Evolutionary conservation across 2,888 invertebrate species (phyloP).

Genomic region (Mythimna albipuncta): DNA sequence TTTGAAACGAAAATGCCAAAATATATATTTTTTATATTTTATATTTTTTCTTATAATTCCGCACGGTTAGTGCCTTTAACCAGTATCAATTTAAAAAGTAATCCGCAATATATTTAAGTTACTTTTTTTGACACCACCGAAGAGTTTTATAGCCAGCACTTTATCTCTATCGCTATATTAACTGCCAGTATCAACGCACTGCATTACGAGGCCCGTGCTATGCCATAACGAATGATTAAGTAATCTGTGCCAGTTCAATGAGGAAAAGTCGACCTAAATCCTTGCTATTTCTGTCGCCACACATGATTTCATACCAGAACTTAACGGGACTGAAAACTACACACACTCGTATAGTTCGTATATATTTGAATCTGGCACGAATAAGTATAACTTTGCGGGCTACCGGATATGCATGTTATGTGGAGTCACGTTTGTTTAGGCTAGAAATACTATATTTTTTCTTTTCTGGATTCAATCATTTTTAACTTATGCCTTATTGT

Average conservation of each 20-base stretch:
- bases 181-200: constrained; percentile 15
- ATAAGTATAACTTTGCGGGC: constrained; percentile 7
- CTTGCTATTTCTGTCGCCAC: constrained; percentile 41
- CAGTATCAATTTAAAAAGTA: too few relatives aligned
- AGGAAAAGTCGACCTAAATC: constrained; percentile 57
- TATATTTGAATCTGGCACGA: constrained; percentile 20
- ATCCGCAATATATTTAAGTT: too few relatives aligned
- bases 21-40: too few relatives aligned
- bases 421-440: constrained; percentile 41
- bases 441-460: constrained; percentile 11
- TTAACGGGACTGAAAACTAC: constrained; percentile 34
- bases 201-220: background rate
- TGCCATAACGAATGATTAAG: constrained; percentile 30
- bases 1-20: background rate
- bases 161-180: background rate
- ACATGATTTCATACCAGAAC: constrained; percentile 30
- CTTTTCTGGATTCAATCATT: background rate
- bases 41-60: too few relatives aligned
- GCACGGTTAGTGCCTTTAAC: too few relatives aligned
- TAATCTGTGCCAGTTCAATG: constrained; percentile 39
- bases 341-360: constrained; percentile 4
- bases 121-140: too few relatives aligned
- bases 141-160: background rate
- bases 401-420: constrained; percentile 12
- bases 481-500: background rate